Percentiles rank a stretch among this genome's conserved stretches.
Conservation (phyloP, 2,888 invertebrate genomes). For the Pammene fasciana region DNA sequence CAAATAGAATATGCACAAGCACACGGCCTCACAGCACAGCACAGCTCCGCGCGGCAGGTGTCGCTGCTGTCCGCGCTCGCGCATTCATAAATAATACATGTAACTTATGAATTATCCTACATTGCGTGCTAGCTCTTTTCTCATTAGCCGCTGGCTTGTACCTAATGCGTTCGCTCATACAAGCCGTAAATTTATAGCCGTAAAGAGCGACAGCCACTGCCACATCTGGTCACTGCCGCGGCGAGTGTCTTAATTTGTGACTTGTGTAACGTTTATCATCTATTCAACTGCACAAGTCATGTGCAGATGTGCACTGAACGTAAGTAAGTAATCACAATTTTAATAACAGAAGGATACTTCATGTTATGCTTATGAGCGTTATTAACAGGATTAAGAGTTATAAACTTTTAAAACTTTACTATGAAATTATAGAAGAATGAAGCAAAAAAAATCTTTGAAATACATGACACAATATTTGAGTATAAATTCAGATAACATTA, state of each 20-base stretch:
- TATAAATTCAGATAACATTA: no score
- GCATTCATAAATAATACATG: slow-evolving; percentile 26
- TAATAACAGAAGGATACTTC: no score
- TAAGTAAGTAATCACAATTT: background rate
- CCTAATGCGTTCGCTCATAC: slow-evolving; percentile 1
- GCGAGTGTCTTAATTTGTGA: slow-evolving; percentile 15
- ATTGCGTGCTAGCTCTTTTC: slow-evolving; percentile 14
- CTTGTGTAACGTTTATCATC: background rate
- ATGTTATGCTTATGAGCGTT: no score
- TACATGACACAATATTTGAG: no score
- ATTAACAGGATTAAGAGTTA: no score
- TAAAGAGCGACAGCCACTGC: background rate
- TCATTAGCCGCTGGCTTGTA: slow-evolving; percentile 25
- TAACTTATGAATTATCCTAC: slow-evolving; percentile 22
- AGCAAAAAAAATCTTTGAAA: no score
- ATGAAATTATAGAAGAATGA: no score
- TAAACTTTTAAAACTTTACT: no score
- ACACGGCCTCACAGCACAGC: background rate
- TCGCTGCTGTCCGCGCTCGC: background rate
- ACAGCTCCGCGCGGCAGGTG: slow-evolving; percentile 1
- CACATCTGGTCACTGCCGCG: slow-evolving; percentile 13
- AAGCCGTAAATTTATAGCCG: background rate
- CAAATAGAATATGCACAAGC: background rate
- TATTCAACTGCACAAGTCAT: slow-evolving; percentile 3
- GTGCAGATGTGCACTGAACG: background rate